phyloP scores from a whole-genome alignment of 2,113 vertebrate genomes.

The Anhinga rufa region DNA sequence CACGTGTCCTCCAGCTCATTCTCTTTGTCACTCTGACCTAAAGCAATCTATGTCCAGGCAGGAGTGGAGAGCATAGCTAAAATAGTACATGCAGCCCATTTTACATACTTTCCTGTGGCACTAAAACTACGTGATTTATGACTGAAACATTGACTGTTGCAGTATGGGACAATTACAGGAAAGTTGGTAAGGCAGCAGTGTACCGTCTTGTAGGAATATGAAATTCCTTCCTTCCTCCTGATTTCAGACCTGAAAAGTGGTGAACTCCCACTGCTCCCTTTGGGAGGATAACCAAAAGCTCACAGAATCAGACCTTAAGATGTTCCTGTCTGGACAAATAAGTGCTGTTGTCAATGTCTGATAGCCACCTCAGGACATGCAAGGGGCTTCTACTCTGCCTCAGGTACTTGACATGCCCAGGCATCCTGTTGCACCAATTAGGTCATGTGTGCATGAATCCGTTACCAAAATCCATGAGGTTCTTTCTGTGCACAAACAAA shows the following conservation, averaged over 20 bases:
- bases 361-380: not conserved
- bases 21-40: not conserved
- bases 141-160: not conserved
- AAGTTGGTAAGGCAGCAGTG: not conserved
- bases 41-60: not conserved
- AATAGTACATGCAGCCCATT: not conserved
- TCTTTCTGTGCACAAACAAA: not conserved
- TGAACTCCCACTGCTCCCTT: not conserved
- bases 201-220: not conserved
- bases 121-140: not conserved
- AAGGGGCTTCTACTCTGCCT: not conserved
- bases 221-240: constrained; percentile 18
- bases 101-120: constrained; percentile 19
- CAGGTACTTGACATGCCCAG: not conserved
- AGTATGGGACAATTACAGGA: not conserved
- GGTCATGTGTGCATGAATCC: not conserved
- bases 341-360: not conserved
- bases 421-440: not conserved
- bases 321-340: not conserved
- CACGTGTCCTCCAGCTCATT: not conserved
- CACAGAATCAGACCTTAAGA: not conserved
- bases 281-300: not conserved
- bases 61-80: not conserved
- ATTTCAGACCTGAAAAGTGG: not conserved
- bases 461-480: not conserved